These are phyloP conservation scores for Coluber constrictor DNA, from an alignment of 2,797 vertebrate species.

Conservation along the genomic window DNA sequence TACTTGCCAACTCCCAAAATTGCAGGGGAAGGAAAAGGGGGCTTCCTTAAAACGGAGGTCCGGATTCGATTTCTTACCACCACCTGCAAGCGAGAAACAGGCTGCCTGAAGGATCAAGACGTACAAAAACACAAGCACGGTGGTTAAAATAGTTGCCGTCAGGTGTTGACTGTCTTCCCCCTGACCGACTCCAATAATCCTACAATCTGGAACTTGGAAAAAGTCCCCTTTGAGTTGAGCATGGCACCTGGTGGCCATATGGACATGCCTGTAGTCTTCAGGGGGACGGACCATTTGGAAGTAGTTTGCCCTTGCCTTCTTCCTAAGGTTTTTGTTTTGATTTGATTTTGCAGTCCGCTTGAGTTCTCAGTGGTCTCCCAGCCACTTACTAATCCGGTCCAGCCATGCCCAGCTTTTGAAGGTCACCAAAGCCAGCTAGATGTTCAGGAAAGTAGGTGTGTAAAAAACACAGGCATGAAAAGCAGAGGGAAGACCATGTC, in stretches of 20 bases:
- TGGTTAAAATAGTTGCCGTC: not conserved
- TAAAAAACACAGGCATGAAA: not conserved
- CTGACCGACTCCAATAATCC: not conserved
- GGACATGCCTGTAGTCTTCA: not conserved
- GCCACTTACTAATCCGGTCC: not conserved
- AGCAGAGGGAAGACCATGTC: constrained; percentile 12
- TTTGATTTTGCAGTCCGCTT: not conserved
- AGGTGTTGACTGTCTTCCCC: not conserved
- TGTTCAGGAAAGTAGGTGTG: not conserved
- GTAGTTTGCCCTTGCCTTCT: not conserved
- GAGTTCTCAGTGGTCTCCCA: not conserved
- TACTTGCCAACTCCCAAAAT: constrained; percentile 53
- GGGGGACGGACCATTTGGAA: not conserved
- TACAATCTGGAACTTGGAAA: not conserved
- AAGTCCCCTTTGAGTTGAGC: not conserved
- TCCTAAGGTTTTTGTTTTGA: not conserved
- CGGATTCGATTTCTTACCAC: constrained; percentile 68
- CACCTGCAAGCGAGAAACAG: constrained; percentile 67
- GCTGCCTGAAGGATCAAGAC: constrained; percentile 58
- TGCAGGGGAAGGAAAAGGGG: constrained; percentile 32
- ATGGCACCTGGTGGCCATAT: not conserved
- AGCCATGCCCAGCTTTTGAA: not conserved
- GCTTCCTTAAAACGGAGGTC: constrained; percentile 59
- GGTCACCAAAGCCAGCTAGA: not conserved
- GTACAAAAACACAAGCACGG: constrained; percentile 1